Base-by-base conservation (phyloP, 2,797 vertebrate species). In the Notolabrus celidotus region DNA sequence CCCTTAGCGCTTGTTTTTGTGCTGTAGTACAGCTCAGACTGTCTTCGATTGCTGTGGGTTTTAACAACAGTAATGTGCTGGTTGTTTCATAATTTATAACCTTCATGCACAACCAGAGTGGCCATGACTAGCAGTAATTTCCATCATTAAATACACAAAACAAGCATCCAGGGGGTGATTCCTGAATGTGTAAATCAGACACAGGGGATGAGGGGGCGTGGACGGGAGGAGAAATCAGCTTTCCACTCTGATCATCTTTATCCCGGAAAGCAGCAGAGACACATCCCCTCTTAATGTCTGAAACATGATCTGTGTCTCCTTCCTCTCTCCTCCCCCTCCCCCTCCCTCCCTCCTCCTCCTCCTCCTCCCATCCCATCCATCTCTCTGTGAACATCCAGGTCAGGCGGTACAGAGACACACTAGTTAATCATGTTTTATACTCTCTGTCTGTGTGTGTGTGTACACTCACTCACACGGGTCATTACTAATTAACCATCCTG, bases 401-500 rank as follows among this genome's bases (percentile, higher is more conserved):
- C 71, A 85, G 49, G 46, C 19, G 4, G 43, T 67, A 75, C 47
- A 3, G 58, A 71, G 47, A 60, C 65, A 61, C 50, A 19, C 11
- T 39, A 46, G 68, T 84, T 75, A 56, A 81, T 80, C 36, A 68
- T 41, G 55, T 43, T 52, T 65, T 42, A 36, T 22, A 17, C 15
- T 52, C 1, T 46, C 11, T 55, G 20, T 64, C 56, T 56, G 47
- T 51, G 41, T 61, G 45, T 50, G 16, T 54, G 14, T 34, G 38
- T 22, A n/a, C 62, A 60, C 42, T 71, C 36, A 42, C 38, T 77
- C 51, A 60, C 60, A 34, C 34, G 23, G 74, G 29, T 84, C 82
- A 83, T 87, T 84, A 83, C 74, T 91, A 80, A 86, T 91, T 84
- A 65, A 85, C 74, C 68, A 57, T n/a, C 43, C 54, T 25, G 25